Evolutionary conservation across 1,140 invertebrate species (phyloP).

Genomic region (Lordiphosa clarofinis): DNA sequence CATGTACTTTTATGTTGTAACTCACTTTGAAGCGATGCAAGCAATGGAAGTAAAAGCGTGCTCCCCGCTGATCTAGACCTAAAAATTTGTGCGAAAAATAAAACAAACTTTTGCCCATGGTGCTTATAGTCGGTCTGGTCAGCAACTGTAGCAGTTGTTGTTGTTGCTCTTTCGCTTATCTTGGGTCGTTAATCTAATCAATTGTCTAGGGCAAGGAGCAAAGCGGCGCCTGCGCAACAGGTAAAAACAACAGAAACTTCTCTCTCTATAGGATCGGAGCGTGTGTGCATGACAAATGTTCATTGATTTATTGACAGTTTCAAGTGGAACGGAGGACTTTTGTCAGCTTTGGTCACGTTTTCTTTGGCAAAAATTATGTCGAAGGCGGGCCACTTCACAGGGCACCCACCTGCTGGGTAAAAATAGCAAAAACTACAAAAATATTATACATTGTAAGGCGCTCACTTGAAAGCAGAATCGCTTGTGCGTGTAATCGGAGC

Average conservation of each 20-base stretch:
- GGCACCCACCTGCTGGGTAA: constrained; percentile 59
- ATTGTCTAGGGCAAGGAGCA: constrained; percentile 20
- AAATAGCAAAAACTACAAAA: constrained; percentile 41
- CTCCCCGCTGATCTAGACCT: too few relatives aligned
- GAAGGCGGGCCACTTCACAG: constrained; percentile 45
- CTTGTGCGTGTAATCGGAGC: constrained; percentile 34
- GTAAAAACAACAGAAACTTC: constrained; percentile 17
- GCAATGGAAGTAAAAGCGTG: too few relatives aligned
- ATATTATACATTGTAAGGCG: constrained; percentile 1
- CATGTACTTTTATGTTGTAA: too few relatives aligned
- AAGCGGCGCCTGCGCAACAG: constrained; percentile 56
- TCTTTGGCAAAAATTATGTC: constrained; percentile 24
- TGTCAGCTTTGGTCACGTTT: constrained; percentile 46
- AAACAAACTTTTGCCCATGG: too few relatives aligned
- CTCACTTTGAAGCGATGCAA: too few relatives aligned
- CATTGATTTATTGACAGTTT: constrained; percentile 58
- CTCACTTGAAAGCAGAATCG: constrained; percentile 30
- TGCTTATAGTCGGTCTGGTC: neutral
- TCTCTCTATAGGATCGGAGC: neutral
- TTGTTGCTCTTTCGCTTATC: constrained; percentile 32
- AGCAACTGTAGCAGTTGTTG: constrained; percentile 42
- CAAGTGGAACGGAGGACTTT: constrained; percentile 26
- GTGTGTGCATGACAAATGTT: constrained; percentile 66
- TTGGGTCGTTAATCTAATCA: constrained; percentile 54
- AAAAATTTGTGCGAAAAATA: too few relatives aligned